Percentiles rank a stretch among this genome's conserved stretches.
Evolutionary conservation across 2,113 vertebrate genomes (phyloP).

Genomic region (Rhinichthys klamathensis): DNA sequence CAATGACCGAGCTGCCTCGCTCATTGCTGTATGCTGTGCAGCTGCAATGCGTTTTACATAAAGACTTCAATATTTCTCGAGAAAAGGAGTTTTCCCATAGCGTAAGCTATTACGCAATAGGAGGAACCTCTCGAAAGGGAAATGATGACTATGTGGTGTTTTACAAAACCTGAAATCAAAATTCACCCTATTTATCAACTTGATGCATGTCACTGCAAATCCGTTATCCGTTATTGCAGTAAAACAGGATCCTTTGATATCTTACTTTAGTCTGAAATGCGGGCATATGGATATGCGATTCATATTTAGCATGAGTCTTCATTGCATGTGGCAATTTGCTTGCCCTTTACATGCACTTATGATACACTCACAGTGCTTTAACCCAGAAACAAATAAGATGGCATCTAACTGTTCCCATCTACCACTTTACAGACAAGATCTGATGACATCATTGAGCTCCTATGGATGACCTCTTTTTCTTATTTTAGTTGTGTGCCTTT

Average conservation of each 20-base stretch:
- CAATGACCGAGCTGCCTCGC: no score
- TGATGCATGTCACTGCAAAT: neutral
- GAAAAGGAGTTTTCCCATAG: no score
- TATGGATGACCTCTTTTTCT: neutral
- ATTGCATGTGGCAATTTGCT: slow-evolving; percentile 5
- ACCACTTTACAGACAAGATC: neutral
- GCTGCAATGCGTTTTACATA: no score
- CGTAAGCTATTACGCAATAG: no score
- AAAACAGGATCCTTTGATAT: neutral
- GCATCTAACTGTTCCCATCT: neutral
- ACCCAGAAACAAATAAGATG: neutral
- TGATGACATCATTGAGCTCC: neutral
- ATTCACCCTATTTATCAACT: neutral
- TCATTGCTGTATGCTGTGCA: no score
- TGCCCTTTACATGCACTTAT: slow-evolving; percentile 14
- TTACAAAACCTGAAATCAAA: neutral
- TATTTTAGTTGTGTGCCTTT: slow-evolving; percentile 13
- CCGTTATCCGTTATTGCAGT: neutral
- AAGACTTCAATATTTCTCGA: no score
- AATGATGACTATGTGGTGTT: neutral
- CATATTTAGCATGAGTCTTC: slow-evolving; percentile 15
- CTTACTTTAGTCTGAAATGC: neutral
- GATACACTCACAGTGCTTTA: neutral
- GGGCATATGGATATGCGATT: neutral
- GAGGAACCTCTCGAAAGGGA: no score